These are phyloP conservation scores for Threskiornis aethiopicus DNA, from an alignment of 2,797 vertebrate species.

Conservation along the genomic window DNA sequence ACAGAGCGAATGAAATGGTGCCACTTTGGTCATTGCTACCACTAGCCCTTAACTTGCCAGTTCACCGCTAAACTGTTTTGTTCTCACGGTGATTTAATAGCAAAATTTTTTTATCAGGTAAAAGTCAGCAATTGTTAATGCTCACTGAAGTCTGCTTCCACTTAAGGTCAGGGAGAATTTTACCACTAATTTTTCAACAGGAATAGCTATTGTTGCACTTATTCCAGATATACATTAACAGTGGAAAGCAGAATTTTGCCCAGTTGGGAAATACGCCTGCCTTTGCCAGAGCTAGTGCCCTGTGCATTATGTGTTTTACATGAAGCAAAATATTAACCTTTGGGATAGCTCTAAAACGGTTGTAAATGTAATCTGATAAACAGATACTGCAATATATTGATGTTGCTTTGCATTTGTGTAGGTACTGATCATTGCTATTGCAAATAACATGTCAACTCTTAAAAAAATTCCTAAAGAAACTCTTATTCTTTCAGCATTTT, in stretches of 20 bases:
- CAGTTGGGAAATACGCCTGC: rapidly evolving
- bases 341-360: not conserved
- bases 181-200: not conserved
- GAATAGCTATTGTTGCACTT: not conserved
- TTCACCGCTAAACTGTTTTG: not conserved
- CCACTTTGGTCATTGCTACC: not conserved
- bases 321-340: not conserved
- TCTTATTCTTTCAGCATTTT: not conserved
- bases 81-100: not conserved
- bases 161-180: not conserved
- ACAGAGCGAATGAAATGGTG: not conserved
- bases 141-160: not conserved
- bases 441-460: not conserved
- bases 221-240: not conserved
- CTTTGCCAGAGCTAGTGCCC: not conserved
- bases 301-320: not conserved
- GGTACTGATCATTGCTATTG: not conserved
- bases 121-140: not conserved
- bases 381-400: not conserved
- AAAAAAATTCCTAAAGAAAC: constrained; percentile 5
- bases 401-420: not conserved
- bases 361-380: not conserved
- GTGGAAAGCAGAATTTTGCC: not conserved
- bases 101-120: not conserved
- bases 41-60: not conserved